Conservation (phyloP, 2,113 vertebrate genomes). For the Eubucco bourcierii region DNA sequence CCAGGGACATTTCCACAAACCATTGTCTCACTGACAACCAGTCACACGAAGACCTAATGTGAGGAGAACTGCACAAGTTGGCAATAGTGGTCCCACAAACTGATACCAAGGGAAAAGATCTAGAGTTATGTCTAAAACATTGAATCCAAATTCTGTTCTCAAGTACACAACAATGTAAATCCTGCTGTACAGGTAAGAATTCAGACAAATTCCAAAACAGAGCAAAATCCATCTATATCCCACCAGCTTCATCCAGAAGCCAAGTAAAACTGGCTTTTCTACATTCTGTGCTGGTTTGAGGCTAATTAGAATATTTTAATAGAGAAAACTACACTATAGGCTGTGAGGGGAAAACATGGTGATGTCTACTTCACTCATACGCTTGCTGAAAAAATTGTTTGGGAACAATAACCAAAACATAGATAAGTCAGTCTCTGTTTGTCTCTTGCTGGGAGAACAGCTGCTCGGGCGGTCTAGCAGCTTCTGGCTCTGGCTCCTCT, state of each 20-base stretch:
- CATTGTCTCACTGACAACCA: neutral
- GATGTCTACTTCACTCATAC: no score
- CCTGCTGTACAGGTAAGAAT: neutral
- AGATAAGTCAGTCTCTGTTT: no score
- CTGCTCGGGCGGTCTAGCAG: no score
- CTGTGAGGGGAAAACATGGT: no score
- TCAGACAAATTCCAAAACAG: neutral
- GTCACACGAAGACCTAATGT: neutral
- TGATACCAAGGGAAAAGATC: neutral
- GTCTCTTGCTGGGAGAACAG: no score
- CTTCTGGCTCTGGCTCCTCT: no score
- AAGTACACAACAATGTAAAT: neutral
- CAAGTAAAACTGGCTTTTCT: neutral
- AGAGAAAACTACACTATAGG: no score
- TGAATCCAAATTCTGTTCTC: neutral
- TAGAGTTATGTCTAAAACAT: neutral
- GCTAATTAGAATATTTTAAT: no score
- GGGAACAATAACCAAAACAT: no score
- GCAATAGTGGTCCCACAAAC: neutral
- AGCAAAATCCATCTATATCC: neutral
- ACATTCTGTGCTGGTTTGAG: no score
- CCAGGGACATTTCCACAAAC: neutral
- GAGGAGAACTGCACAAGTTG: neutral
- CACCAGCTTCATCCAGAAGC: neutral
- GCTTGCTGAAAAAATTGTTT: no score